Percentiles rank a stretch among this genome's conserved stretches.
These are phyloP conservation scores for Suillia variegata DNA, from an alignment of 2,888 invertebrate species.

Conservation along the genomic window DNA sequence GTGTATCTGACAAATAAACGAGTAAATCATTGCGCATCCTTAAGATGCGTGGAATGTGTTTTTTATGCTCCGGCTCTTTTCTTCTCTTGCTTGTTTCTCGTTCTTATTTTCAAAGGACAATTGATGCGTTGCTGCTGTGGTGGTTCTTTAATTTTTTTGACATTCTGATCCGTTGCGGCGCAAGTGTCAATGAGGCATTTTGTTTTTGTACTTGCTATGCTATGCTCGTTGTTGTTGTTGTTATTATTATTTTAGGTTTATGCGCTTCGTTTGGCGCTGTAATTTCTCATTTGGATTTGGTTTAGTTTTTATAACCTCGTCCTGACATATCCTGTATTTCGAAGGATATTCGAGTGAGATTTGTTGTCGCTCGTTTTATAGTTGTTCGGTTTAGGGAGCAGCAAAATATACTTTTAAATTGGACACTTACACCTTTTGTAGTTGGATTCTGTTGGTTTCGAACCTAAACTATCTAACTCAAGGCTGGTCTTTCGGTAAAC, in stretches of 20 bases:
- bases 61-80: conserved; percentile 37
- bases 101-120: neutral
- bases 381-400: neutral
- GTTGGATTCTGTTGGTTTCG: too few relatives aligned
- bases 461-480: too few relatives aligned
- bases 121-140: too few relatives aligned
- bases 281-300: conserved; percentile 10
- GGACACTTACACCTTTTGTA: neutral
- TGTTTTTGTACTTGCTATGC: conserved; percentile 18
- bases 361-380: neutral
- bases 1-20: neutral
- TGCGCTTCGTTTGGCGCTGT: conserved; percentile 22
- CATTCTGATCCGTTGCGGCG: neutral
- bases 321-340: conserved; percentile 16
- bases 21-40: conserved; percentile 13
- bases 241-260: conserved; percentile 37
- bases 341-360: conserved; percentile 35
- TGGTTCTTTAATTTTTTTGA: neutral
- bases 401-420: too few relatives aligned
- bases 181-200: conserved; percentile 7
- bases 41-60: conserved; percentile 25
- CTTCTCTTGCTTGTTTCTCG: neutral
- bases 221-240: conserved; percentile 26
- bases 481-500: too few relatives aligned
- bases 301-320: neutral